phyloP scores from a whole-genome alignment of 2,797 vertebrate species.

The Sciaenops ocellatus region DNA sequence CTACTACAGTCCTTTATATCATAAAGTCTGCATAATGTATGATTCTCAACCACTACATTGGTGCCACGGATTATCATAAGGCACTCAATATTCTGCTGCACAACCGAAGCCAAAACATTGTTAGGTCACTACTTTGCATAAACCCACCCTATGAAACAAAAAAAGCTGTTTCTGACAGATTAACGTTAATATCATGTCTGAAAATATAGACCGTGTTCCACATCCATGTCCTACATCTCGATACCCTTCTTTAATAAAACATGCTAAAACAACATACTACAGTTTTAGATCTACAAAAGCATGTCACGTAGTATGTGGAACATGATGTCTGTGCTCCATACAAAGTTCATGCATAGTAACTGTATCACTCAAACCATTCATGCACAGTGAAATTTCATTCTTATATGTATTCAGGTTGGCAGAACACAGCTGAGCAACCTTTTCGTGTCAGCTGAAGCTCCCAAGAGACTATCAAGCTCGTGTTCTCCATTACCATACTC shows the following conservation, averaged over 20 bases:
- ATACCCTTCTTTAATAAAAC: too few species aligned
- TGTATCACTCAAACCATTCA: constrained; percentile 70
- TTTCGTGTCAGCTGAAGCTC: constrained; percentile 76
- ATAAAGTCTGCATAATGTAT: constrained; percentile 77
- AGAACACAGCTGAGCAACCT: constrained; percentile 70
- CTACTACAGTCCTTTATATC: constrained; percentile 65
- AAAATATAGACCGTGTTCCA: too few species aligned
- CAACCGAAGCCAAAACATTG: constrained; percentile 57
- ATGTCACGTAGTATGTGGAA: constrained; percentile 30
- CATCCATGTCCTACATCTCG: too few species aligned
- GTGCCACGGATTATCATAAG: constrained; percentile 69
- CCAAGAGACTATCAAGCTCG: constrained; percentile 66
- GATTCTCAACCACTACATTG: constrained; percentile 65
- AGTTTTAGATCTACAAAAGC: constrained; percentile 39
- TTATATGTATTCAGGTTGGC: constrained; percentile 76
- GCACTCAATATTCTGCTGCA: constrained; percentile 64
- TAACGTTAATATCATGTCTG: constrained; percentile 27
- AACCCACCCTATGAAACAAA: constrained; percentile 37
- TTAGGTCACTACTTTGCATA: constrained; percentile 62
- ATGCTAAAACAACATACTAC: constrained; percentile 5
- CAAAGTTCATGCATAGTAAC: constrained; percentile 60
- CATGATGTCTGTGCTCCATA: constrained; percentile 38
- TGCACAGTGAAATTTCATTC: constrained; percentile 65
- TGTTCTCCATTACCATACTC: constrained; percentile 72
- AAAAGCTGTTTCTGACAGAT: constrained; percentile 35